phyloP scores from a whole-genome alignment of 2,113 vertebrate genomes.

The Sus scrofa region T2T-Sscrofa CM000814.6:29245001-29245500 shows the following conservation, averaged over 20 bases:
- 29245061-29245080: not conserved
- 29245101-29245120: not conserved
- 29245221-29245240: not conserved
- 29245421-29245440: too few relatives aligned
- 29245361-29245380: not conserved
- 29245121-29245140: not conserved
- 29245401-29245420: not conserved
- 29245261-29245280: not conserved
- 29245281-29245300: not conserved
- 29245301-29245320: not conserved
- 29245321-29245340: not conserved
- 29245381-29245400: not conserved
- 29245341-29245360: not conserved
- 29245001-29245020: not conserved
- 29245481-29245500: too few relatives aligned
- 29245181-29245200: not conserved
- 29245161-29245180: not conserved
- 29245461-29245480: too few relatives aligned
- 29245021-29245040: not conserved
- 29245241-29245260: not conserved
- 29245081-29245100: not conserved
- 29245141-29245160: not conserved
- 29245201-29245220: not conserved
- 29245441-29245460: too few relatives aligned
- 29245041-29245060: not conserved